These are phyloP conservation scores for Caranx ignobilis DNA, from an alignment of 2,113 vertebrate species.

Conservation along the genomic window DNA sequence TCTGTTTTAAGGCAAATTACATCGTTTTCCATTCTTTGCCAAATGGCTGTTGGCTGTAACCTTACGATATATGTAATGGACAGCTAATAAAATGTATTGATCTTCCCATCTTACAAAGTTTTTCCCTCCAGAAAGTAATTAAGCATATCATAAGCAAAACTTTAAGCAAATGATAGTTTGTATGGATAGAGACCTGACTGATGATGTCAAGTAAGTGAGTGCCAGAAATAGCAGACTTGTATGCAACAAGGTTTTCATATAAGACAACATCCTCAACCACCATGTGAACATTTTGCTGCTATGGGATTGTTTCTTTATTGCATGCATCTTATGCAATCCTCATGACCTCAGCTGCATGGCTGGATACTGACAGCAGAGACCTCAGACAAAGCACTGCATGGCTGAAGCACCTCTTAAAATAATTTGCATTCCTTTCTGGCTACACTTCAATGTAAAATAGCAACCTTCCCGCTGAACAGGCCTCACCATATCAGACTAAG, in stretches of 20 bases:
- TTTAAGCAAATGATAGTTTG: not conserved
- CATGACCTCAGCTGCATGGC: not conserved
- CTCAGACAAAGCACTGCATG: slow-evolving; percentile 55
- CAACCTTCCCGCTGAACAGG: slow-evolving; percentile 13
- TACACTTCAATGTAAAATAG: slow-evolving; percentile 60
- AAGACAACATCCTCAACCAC: not conserved
- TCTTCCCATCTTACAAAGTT: not conserved
- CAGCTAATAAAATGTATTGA: not conserved
- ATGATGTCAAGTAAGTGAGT: not conserved
- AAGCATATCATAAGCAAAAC: not conserved
- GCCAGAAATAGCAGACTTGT: not conserved
- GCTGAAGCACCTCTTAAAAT: slow-evolving; percentile 73
- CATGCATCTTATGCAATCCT: slow-evolving; percentile 47
- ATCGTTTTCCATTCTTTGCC: not conserved
- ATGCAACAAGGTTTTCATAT: not conserved
- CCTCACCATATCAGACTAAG: not conserved
- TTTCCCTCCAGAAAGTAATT: not conserved
- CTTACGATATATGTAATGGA: not conserved
- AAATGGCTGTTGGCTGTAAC: not conserved
- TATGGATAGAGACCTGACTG: not conserved
- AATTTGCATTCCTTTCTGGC: slow-evolving; percentile 65
- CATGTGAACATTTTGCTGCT: not conserved
- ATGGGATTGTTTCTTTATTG: slow-evolving; percentile 3
- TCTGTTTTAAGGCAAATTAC: not conserved
- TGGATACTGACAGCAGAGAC: slow-evolving; percentile 36